These are phyloP conservation scores for Bucco capensis DNA, from an alignment of 2,113 vertebrate species.

Conservation along the genomic window DNA sequence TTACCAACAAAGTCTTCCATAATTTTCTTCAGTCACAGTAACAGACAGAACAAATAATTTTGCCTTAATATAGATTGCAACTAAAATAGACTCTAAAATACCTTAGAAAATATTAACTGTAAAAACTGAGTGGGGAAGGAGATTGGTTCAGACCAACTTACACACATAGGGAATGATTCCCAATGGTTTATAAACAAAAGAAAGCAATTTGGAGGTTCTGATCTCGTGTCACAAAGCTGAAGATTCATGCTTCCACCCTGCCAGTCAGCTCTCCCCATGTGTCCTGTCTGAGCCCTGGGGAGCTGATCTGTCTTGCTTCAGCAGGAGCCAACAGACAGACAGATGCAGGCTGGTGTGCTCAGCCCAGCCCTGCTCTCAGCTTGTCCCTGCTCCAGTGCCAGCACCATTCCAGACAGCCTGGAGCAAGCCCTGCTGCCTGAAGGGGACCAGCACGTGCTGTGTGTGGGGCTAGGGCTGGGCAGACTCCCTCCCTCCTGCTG, in stretches of 20 bases:
- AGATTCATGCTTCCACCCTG: not conserved
- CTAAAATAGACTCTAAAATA: conserved; percentile 68
- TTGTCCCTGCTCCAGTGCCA: not conserved
- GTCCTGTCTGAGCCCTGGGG: not conserved
- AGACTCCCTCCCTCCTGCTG: not conserved
- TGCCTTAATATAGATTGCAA: conserved; percentile 66
- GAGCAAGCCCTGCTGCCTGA: not conserved
- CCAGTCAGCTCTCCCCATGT: not conserved
- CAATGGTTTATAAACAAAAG: not conserved
- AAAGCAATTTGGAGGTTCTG: not conserved
- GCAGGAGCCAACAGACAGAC: not conserved
- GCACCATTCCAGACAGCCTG: not conserved
- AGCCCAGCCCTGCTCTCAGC: not conserved
- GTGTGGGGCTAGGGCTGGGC: not conserved
- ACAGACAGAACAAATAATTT: conserved; percentile 71
- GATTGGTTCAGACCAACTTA: conserved; percentile 29
- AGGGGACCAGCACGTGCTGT: not conserved
- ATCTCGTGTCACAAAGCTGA: not conserved
- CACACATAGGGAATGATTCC: not conserved
- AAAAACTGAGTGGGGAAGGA: conserved; percentile 52
- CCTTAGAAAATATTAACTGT: conserved; percentile 60
- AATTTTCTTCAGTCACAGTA: conserved; percentile 72
- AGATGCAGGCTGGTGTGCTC: not conserved
- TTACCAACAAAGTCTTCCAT: conserved; percentile 68
- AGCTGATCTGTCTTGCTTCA: not conserved